Base-by-base conservation (phyloP, 2,113 vertebrate genomes). In the Marcusenius ussheri region DNA sequence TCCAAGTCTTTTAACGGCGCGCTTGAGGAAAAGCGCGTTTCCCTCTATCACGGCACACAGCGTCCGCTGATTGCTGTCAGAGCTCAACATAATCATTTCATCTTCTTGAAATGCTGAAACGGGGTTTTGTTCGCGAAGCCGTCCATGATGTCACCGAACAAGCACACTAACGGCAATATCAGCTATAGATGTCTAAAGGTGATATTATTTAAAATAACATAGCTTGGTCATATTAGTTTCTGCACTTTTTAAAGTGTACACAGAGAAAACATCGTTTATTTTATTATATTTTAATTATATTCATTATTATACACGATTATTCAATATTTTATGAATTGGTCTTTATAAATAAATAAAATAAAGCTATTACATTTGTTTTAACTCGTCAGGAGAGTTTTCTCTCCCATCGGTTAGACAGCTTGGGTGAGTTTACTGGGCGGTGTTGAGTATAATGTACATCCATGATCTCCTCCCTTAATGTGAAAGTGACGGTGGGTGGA, bases 401-500 rank as follows among this genome's bases (percentile, higher is more conserved):
- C 10, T 70, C n/a, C 3, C n/a, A 1, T 13, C 10, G 10, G 62
- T 70, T 70, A 70, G n/a, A 31, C 10, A 31, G n/a, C n/a, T 31
- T 70, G n/a, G 31, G 74, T 39, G 15, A 19, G 35, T 80, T 80
- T 80, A 39, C 13, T 19, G 35, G 74, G 35, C 35, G 74, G 1
- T 35, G n/a, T 6, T 77, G 31, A 77, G 35, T 39, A 39, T 39
- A 39, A 39, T 0, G 31, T 4, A 17, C 11, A 77, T 17, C 35
- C 1, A 42, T 42, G 19, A 80, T 17, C 35, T 31, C 35, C 27
- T 19, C 35, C 74, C n/a, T 31, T 74, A 35, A 74, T 35, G 93
- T 93, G 92, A 95, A 93, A 88, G 94, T 11, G 93, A 95, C 94
- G 94, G 93, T 91, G 88, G 91, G 84, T 93, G 62, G 93, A 92